Evolutionary conservation across 2,113 vertebrate genomes (phyloP).

Genomic region (Cochlearius cochlearius): DNA sequence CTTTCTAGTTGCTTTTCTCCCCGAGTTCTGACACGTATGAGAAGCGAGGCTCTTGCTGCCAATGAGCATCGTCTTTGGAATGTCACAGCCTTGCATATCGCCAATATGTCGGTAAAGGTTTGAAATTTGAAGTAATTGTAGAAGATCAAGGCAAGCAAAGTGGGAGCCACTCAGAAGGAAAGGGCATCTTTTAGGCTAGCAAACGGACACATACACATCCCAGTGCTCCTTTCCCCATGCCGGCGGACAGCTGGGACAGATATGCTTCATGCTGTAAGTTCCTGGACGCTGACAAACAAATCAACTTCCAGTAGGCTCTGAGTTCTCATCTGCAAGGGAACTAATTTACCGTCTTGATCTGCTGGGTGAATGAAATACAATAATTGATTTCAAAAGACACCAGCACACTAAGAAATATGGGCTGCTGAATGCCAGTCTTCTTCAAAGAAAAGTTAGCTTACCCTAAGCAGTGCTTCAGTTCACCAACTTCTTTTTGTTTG

Average conservation of each 20-base stretch:
- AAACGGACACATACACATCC: neutral
- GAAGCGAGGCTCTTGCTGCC: neutral
- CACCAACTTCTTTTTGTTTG: neutral
- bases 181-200: neutral
- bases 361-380: constrained; percentile 8
- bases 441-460: neutral
- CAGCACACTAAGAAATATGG: neutral
- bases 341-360: constrained; percentile 40
- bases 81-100: neutral
- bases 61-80: neutral
- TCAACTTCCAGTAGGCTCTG: neutral
- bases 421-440: neutral
- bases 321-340: constrained; percentile 14
- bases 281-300: constrained; percentile 21
- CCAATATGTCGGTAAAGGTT: neutral
- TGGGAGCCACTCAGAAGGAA: neutral
- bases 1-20: neutral
- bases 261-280: neutral
- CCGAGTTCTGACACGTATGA: neutral
- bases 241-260: neutral
- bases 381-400: neutral
- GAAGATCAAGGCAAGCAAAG: neutral
- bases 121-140: neutral
- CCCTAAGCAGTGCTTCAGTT: neutral
- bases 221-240: neutral